Evolutionary conservation across 2,888 invertebrate species (phyloP).

Genomic region (Sericinus montela): DNA sequence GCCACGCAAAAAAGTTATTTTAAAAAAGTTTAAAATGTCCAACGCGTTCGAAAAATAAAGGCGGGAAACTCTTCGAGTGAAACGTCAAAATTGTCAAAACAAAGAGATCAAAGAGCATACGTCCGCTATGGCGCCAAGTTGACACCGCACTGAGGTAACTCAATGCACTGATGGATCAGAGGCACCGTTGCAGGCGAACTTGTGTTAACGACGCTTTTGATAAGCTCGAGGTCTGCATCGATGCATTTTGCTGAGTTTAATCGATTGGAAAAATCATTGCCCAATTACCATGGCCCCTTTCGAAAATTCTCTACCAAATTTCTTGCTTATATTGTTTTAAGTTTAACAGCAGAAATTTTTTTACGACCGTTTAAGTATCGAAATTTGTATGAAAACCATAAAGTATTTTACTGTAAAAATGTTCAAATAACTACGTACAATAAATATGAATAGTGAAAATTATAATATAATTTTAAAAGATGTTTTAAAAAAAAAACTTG

Average conservation of each 20-base stretch:
- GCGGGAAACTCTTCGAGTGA: slow-evolving; percentile 10
- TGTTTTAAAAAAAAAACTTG: too few relatives aligned
- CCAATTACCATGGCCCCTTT: too few relatives aligned
- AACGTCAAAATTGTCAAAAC: slow-evolving; percentile 17
- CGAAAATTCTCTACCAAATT: too few relatives aligned
- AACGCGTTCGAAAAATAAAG: slow-evolving; percentile 1
- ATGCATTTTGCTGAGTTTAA: slow-evolving; percentile 4
- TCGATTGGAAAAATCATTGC: not conserved
- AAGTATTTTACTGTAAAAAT: too few relatives aligned
- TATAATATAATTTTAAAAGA: too few relatives aligned
- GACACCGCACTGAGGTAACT: slow-evolving; percentile 20
- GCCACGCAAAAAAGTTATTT: not conserved
- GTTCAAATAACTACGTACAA: too few relatives aligned
- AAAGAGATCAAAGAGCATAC: slow-evolving; percentile 13
- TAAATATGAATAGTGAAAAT: too few relatives aligned
- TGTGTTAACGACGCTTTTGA: slow-evolving; percentile 15
- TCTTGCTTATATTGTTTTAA: too few relatives aligned
- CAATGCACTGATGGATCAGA: slow-evolving; percentile 18
- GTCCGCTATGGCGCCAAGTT: slow-evolving; percentile 19
- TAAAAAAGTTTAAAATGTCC: slow-evolving; percentile 7
- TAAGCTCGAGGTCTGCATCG: slow-evolving; percentile 10
- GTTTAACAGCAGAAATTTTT: too few relatives aligned
- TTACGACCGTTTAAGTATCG: too few relatives aligned
- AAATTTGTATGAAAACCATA: too few relatives aligned
- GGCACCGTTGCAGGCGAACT: slow-evolving; percentile 13